These are phyloP conservation scores for Eremophila alpestris DNA, from an alignment of 2,797 vertebrate species.

Conservation along the genomic window DNA sequence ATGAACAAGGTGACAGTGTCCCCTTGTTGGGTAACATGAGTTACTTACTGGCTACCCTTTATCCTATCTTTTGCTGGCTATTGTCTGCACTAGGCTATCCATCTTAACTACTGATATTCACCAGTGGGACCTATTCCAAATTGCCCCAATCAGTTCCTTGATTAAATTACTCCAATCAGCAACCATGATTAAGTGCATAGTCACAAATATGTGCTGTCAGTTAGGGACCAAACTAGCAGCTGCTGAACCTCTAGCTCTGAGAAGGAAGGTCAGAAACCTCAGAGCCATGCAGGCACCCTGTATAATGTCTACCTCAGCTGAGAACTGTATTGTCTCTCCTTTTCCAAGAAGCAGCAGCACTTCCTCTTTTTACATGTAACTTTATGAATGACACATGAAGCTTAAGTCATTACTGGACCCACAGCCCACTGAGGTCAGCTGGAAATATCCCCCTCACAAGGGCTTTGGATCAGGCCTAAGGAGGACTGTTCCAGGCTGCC, in stretches of 20 bases:
- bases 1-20: background rate
- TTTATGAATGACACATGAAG: background rate
- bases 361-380: background rate
- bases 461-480: background rate
- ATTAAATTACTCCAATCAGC: constrained; percentile 43
- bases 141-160: background rate
- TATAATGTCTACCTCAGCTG: background rate
- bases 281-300: background rate
- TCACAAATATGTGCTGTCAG: background rate
- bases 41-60: background rate
- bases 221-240: background rate
- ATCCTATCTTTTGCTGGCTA: background rate
- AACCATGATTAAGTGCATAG: background rate
- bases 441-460: background rate
- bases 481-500: background rate
- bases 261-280: background rate
- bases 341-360: background rate
- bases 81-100: background rate
- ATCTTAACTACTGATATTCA: background rate
- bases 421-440: background rate
- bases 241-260: background rate
- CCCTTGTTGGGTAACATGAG: background rate
- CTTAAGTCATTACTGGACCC: background rate
- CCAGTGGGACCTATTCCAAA: background rate
- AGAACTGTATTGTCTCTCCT: background rate